Evolutionary conservation across 1,140 invertebrate species (phyloP).

Genomic region (Neodiprion virginianus): DNA sequence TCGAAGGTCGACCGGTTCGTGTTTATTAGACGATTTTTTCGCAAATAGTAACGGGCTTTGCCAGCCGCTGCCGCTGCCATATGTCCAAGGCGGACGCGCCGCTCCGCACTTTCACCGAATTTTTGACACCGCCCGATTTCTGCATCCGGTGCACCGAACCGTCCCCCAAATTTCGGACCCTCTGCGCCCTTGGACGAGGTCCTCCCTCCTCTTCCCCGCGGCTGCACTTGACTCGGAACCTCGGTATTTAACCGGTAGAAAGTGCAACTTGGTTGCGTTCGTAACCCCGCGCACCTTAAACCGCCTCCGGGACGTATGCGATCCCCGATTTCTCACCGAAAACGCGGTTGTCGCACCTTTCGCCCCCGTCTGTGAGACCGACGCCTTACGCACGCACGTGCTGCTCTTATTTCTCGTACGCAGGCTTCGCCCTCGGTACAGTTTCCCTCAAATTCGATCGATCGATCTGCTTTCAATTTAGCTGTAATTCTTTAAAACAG

Average conservation of each 20-base stretch:
- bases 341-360: too few relatives aligned
- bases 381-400: too few relatives aligned
- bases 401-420: too few relatives aligned
- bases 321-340: too few relatives aligned
- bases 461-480: too few relatives aligned
- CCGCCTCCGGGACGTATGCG: too few relatives aligned
- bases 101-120: conserved; percentile 27
- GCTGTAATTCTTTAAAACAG: too few relatives aligned
- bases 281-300: too few relatives aligned
- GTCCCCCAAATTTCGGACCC: conserved; percentile 18
- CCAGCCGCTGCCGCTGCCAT: conserved; percentile 36
- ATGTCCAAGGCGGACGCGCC: conserved; percentile 34
- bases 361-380: too few relatives aligned
- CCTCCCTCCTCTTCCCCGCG: too few relatives aligned
- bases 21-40: conserved; percentile 47
- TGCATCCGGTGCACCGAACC: conserved; percentile 20
- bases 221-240: neutral
- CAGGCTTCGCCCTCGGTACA: too few relatives aligned
- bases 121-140: conserved; percentile 27
- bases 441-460: too few relatives aligned
- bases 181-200: neutral
- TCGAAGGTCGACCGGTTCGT: conserved; percentile 56
- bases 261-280: neutral
- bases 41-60: conserved; percentile 27
- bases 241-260: neutral